phyloP scores from a whole-genome alignment of 2,797 vertebrate species.

The Holocentrus rufus region DNA sequence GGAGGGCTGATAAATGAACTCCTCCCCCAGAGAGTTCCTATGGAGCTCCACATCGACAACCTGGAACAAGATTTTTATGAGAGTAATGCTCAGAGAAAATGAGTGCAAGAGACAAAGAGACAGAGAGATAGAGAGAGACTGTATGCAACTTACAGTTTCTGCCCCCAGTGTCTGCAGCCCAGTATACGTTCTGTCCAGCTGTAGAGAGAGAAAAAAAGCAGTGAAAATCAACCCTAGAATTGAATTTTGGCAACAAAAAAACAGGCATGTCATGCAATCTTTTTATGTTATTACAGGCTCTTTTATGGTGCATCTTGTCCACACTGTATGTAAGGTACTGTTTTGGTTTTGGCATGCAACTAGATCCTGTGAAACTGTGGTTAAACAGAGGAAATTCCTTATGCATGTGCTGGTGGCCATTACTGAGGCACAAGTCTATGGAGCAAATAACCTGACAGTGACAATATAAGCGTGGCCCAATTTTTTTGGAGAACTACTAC shows the following conservation, averaged over 20 bases:
- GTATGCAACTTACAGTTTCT: slow-evolving; percentile 88
- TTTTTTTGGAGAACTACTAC: too few species aligned
- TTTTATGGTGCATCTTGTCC: too few species aligned
- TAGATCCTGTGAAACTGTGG: neutral
- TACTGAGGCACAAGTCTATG: too few species aligned
- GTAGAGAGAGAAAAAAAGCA: slow-evolving; percentile 56
- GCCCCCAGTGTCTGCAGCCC: slow-evolving; percentile 97
- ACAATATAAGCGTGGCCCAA: too few species aligned
- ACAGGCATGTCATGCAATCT: neutral
- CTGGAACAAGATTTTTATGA: slow-evolving; percentile 73
- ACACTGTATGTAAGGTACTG: neutral
- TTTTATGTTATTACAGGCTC: neutral
- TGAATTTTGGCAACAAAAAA: neutral
- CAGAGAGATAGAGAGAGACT: neutral
- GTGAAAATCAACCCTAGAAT: slow-evolving; percentile 5
- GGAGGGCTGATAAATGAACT: slow-evolving; percentile 80
- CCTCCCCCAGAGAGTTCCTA: slow-evolving; percentile 91
- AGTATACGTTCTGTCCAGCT: slow-evolving; percentile 98
- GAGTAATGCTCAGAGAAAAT: slow-evolving; percentile 6
- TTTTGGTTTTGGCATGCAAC: neutral
- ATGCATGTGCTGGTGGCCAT: too few species aligned
- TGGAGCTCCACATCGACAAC: slow-evolving; percentile 98
- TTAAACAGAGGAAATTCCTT: neutral
- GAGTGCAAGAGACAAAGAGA: slow-evolving; percentile 5
- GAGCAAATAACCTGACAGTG: too few species aligned